Conservation (phyloP, 2,888 invertebrate genomes). For the Protophormia terraenovae region DNA sequence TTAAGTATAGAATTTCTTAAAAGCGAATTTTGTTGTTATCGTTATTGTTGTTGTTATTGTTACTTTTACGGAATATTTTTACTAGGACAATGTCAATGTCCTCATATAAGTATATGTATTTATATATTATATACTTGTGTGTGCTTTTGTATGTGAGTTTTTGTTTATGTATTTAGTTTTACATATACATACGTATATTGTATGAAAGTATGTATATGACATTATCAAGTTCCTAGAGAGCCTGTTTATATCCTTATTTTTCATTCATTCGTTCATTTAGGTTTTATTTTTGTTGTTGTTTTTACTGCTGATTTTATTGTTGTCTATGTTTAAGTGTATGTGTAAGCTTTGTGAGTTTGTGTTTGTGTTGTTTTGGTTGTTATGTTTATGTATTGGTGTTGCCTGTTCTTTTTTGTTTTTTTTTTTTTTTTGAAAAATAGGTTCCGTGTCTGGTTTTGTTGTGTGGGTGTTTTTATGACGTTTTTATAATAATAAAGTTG, state of each 20-base stretch:
- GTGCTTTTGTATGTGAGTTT: slow-evolving; percentile 11
- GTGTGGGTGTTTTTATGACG: slow-evolving; percentile 64
- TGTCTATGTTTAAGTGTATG: neutral
- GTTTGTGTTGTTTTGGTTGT: slow-evolving; percentile 5
- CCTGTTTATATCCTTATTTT: slow-evolving; percentile 56
- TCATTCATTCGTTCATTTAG: slow-evolving; percentile 29
- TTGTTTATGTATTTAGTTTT: neutral
- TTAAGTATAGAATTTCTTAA: neutral
- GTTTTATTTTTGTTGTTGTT: slow-evolving; percentile 29
- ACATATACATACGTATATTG: neutral
- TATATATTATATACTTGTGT: neutral
- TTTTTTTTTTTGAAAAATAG: slow-evolving; percentile 41
- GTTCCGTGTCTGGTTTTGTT: slow-evolving; percentile 56
- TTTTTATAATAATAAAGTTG: slow-evolving; percentile 28
- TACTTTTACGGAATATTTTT: slow-evolving; percentile 34
- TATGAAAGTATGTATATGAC: neutral
- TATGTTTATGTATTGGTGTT: neutral
- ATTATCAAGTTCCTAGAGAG: slow-evolving; percentile 47
- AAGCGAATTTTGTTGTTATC: neutral
- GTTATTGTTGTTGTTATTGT: slow-evolving; percentile 1
- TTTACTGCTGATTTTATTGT: slow-evolving; percentile 3
- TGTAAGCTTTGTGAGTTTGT: neutral
- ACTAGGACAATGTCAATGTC: slow-evolving; percentile 70
- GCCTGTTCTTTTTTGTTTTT: slow-evolving; percentile 3
- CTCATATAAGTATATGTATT: slow-evolving; percentile 18